Evolutionary conservation across 2,888 invertebrate genomes (phyloP).

Genomic region (Eupithecia inturbata): DNA sequence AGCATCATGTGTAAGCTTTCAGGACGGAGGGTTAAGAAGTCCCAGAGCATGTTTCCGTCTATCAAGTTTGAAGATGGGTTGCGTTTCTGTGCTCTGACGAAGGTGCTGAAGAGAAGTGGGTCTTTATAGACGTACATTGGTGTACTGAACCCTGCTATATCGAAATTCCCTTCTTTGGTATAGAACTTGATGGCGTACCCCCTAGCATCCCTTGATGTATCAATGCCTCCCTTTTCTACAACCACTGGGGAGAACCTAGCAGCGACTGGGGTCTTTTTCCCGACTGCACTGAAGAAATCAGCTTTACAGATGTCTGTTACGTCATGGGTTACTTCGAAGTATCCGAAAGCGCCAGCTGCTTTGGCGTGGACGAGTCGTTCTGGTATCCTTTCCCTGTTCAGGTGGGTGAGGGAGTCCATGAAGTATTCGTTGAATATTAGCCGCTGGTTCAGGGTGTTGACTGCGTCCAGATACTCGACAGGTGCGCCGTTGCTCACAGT

Average conservation of each 20-base stretch:
- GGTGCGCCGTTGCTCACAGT: slow-evolving; percentile 91
- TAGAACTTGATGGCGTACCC: slow-evolving; percentile 97
- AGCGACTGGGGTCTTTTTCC: slow-evolving; percentile 90
- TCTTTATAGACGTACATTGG: slow-evolving; percentile 95
- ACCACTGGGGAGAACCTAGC: slow-evolving; percentile 91
- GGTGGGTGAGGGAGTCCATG: slow-evolving; percentile 89
- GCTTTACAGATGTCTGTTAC: slow-evolving; percentile 90
- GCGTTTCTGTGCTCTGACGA: slow-evolving; percentile 96
- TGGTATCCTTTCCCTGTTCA: slow-evolving; percentile 94
- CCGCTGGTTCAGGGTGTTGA: slow-evolving; percentile 89
- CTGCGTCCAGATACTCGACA: slow-evolving; percentile 85
- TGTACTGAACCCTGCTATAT: slow-evolving; percentile 94
- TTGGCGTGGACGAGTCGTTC: slow-evolving; percentile 97
- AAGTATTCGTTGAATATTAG: slow-evolving; percentile 91
- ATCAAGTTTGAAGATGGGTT: slow-evolving; percentile 94
- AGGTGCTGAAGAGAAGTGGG: slow-evolving; percentile 93
- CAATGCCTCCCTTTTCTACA: slow-evolving; percentile 93
- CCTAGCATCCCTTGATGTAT: slow-evolving; percentile 93
- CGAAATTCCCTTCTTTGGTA: slow-evolving; percentile 94
- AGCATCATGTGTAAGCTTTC: slow-evolving; percentile 93
- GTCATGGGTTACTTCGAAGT: slow-evolving; percentile 93
- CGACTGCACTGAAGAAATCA: slow-evolving; percentile 87
- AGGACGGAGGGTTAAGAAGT: slow-evolving; percentile 92
- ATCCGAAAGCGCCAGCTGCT: slow-evolving; percentile 94
- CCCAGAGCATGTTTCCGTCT: slow-evolving; percentile 96